Percentiles rank a stretch among this genome's conserved stretches.
Evolutionary conservation across 1,140 invertebrate genomes (phyloP).

Genomic region (Orius insidiosus): DNA sequence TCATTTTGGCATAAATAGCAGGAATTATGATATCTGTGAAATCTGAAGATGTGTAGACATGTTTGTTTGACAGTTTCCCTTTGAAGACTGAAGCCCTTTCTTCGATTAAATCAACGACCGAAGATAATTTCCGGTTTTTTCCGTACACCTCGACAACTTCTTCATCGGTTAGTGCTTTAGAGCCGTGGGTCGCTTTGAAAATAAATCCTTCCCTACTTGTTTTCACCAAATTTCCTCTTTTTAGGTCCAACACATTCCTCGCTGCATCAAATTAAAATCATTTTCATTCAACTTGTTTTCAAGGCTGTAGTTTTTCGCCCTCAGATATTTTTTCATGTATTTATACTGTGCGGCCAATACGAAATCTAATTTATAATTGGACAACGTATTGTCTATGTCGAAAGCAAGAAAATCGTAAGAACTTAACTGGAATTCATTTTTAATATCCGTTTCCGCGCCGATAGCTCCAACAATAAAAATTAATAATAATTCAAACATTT

Average conservation of each 20-base stretch:
- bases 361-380: conserved; percentile 46
- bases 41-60: too few species aligned
- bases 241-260: conserved; percentile 57
- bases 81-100: conserved; percentile 25
- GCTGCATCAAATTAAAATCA: conserved; percentile 48
- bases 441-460: too few species aligned
- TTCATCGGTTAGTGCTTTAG: conserved; percentile 32
- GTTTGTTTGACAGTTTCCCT: conserved; percentile 32
- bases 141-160: conserved; percentile 50
- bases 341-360: conserved; percentile 44
- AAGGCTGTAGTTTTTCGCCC: conserved; percentile 42
- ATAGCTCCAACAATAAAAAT: too few species aligned
- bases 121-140: conserved; percentile 33
- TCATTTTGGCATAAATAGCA: conserved; percentile 44
- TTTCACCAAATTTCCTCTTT: conserved; percentile 53
- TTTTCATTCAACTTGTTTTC: conserved; percentile 30
- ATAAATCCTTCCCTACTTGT: conserved; percentile 41
- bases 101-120: neutral
- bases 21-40: conserved; percentile 51
- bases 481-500: too few species aligned
- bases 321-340: conserved; percentile 38
- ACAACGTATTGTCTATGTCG: conserved; percentile 57
- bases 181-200: conserved; percentile 49
- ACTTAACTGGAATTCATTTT: conserved; percentile 26
- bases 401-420: conserved; percentile 64